Base-by-base conservation (phyloP, 2,888 invertebrate species). In the Idaea biselata region DNA sequence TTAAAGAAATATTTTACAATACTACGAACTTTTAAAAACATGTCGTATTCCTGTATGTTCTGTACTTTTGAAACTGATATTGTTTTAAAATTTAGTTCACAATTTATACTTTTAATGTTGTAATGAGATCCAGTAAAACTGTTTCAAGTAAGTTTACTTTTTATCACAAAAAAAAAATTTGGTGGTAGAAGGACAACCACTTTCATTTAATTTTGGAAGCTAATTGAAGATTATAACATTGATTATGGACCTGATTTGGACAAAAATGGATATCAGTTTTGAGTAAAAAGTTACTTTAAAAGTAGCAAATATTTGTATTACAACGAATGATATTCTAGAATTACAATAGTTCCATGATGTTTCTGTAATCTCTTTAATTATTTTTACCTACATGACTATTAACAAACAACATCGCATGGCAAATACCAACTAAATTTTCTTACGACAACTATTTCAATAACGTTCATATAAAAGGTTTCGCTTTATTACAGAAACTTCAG, bases 91-190 rank as follows among this genome's bases (percentile, higher is more conserved):
- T 64, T 68, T 55, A 67, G 60, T 67, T 60, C 57, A 55, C 68
- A 73, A 66, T 79, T 74, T 79, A 79, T 80, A 79, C 73, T 69
- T 60, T 70, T 71, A 64, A 67, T 70, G 67, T 64, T 64, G 63
- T 55, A 65, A 69, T 63, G 17, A 32, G 65, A 25, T 44, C 11
- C 44, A 44, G 44, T 44, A 6, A 44, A 68, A 58, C 31, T 64
- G 63, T 66, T 17, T 25, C 6, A 58, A 68, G 64, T 72, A 64
- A 65, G 74, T 74, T 74, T 68, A 69, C 57, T 59, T 60, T 72
- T 75, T 73, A 65, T 67, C 65, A 66, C 68, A 69, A 64, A 73
- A 69, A 60, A 68, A n/a, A 58, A 69, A 66, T 68, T 72, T 31
- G 32, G 60, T 63, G 8, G 60, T 61, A 65, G 77, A 76, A 80